Base-by-base conservation (phyloP, 2,113 vertebrate genomes). In the Porphyrio hochstetteri region DNA sequence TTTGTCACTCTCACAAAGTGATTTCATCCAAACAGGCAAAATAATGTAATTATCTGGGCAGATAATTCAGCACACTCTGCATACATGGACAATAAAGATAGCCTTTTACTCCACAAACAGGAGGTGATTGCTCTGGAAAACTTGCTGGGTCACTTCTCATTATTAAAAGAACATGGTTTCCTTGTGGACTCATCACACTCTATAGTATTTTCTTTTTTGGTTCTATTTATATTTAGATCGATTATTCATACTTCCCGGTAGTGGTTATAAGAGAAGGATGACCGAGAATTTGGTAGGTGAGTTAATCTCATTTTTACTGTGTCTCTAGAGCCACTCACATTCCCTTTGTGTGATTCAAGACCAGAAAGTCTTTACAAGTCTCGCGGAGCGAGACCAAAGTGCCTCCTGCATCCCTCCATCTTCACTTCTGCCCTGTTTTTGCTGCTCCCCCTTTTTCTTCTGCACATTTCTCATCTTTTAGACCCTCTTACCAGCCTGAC, bases 241-340 rank as follows among this genome's bases (percentile, higher is more conserved):
- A 59, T 85, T 77, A 93, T 89, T 85, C 88, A 89, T 83, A 76
- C 76, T 94, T 97, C 81, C 83, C 96, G 85, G n/a, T 75, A 82
- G 93, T 86, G 88, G 91, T 91, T 95, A 33, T 76, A 81, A 71
- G 68, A 86, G 67, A 72, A 88, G 56, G n/a, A 87, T 57, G 76
- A 94, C 83, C 63, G 74, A 92, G 68, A 94, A 79, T 92, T 86
- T 72, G 52, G 82, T 93, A 92, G 92, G 68, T 94, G 89, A 89
- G 70, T 75, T 88, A 80, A 63, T 96, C 59, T 90, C 92, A 72
- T 96, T 96, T 94, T 94, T 87, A 95, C 93, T 86, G 52, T 96
- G 61, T 93, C 77, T 93, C 74, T 92, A 76, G 74, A 92, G 63
- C 53, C 86, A 84, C 92, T 88, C 86, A 89, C 92, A 93, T 96